Conservation (phyloP, 2,113 vertebrate genomes). For the Numida meleagris region DNA sequence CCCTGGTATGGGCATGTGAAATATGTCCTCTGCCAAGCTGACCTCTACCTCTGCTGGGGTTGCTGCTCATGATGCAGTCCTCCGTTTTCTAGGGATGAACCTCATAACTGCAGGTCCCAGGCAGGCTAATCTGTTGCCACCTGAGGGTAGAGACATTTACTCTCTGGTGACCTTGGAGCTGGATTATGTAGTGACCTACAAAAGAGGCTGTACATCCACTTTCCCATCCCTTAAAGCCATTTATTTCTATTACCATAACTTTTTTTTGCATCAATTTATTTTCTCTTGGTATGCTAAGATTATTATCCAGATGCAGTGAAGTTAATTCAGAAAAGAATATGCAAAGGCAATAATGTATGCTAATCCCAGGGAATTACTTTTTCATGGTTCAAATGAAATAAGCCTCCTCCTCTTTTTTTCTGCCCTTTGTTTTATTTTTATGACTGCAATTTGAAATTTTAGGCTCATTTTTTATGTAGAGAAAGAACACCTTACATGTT, state of each 20-base stretch:
- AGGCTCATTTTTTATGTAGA: neutral
- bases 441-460: neutral
- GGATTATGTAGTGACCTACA: neutral
- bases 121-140: neutral
- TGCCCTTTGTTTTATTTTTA: constrained; percentile 44
- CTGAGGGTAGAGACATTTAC: neutral
- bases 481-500: neutral
- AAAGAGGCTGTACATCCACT: neutral
- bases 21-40: fast-evolving
- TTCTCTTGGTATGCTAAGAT: neutral
- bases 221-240: neutral
- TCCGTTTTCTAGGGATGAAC: neutral
- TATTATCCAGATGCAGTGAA: constrained; percentile 3
- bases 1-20: fast-evolving
- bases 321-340: constrained; percentile 49
- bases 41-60: neutral
- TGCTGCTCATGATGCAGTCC: neutral
- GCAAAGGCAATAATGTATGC: constrained; percentile 17
- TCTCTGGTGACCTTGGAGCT: neutral
- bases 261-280: neutral
- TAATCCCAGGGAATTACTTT: constrained; percentile 38
- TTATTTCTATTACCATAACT: neutral
- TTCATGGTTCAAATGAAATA: constrained; percentile 26
- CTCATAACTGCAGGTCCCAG: neutral
- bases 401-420: neutral